Percentiles rank a stretch among this genome's conserved stretches.
These are phyloP conservation scores for Coecobrya sp. DNA, from an alignment of 2,888 invertebrate species.

Conservation along the genomic window DNA sequence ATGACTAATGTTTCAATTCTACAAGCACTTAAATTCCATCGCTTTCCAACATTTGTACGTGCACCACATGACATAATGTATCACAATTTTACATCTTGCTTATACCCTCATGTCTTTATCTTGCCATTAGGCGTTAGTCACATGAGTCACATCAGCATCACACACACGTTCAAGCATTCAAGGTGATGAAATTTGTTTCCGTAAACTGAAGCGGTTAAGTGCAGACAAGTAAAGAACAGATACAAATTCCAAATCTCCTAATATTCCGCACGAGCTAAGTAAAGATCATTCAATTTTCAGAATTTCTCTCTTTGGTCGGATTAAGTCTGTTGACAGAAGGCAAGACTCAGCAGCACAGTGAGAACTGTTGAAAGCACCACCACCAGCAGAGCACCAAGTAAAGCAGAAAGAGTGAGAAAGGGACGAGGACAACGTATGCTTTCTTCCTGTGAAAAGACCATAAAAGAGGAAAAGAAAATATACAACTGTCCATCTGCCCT, in stretches of 20 bases:
- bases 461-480: constrained; percentile 75
- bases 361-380: background rate
- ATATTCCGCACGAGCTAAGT: constrained; percentile 47
- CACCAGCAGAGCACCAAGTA: constrained; percentile 4
- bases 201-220: constrained; percentile 21
- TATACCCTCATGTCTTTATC: background rate
- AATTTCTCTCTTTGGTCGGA: constrained; percentile 55
- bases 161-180: constrained; percentile 2
- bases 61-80: background rate
- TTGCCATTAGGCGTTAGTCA: background rate
- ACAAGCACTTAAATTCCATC: background rate
- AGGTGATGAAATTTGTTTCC: constrained; percentile 35
- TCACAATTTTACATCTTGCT: no score
- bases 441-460: constrained; percentile 45
- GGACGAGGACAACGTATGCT: constrained; percentile 23
- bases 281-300: constrained; percentile 65
- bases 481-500: constrained; percentile 75
- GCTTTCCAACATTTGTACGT: background rate
- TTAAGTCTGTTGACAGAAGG: constrained; percentile 71
- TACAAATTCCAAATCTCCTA: constrained; percentile 43
- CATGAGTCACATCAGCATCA: background rate
- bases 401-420: background rate
- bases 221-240: constrained; percentile 46
- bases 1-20: no score
- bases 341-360: constrained; percentile 22